phyloP scores from a whole-genome alignment of 2,113 vertebrate species.

The Eulemur macaco region DNA sequence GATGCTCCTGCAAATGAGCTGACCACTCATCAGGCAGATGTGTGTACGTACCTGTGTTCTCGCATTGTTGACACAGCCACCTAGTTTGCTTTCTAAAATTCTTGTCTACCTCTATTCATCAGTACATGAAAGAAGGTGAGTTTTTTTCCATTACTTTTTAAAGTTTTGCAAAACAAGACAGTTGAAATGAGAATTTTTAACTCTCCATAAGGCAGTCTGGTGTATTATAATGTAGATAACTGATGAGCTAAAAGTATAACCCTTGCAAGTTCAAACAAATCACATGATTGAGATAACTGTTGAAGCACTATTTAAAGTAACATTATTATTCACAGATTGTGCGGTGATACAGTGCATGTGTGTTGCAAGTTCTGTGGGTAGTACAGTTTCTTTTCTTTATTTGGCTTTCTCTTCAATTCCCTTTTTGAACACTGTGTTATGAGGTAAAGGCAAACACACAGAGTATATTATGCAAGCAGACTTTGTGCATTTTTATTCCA shows the following conservation, averaged over 20 bases:
- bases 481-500: background rate
- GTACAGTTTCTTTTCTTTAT: background rate
- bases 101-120: background rate
- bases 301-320: slow-evolving; percentile 34
- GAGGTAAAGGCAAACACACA: background rate
- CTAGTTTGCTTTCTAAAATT: background rate
- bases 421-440: background rate
- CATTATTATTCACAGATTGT: slow-evolving; percentile 32
- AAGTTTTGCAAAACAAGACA: background rate
- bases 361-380: background rate
- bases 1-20: background rate
- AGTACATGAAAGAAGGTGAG: background rate
- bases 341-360: background rate
- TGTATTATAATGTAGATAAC: slow-evolving; percentile 1
- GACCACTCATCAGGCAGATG: background rate
- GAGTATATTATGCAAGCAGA: background rate
- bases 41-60: background rate
- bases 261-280: slow-evolving; percentile 33
- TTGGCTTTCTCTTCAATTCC: background rate
- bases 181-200: background rate
- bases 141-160: background rate
- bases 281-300: background rate
- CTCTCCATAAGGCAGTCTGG: background rate
- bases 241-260: background rate
- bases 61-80: background rate